These are phyloP conservation scores for Coilia nasus DNA, from an alignment of 2,797 vertebrate genomes.

Conservation along the genomic window DNA sequence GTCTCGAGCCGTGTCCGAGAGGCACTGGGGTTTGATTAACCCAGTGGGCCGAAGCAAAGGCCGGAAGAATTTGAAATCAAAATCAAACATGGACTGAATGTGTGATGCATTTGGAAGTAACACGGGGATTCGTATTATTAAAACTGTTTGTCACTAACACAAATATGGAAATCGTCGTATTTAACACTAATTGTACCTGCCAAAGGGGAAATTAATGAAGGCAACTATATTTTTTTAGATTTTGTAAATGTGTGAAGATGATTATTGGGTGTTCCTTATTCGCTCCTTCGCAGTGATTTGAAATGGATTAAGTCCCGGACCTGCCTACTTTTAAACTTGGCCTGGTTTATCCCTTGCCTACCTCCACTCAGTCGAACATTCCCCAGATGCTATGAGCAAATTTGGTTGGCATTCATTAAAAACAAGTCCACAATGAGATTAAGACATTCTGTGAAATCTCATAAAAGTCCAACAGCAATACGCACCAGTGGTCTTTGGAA, in stretches of 20 bases:
- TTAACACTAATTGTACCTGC: neutral
- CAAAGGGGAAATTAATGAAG: neutral
- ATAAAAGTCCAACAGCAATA: constrained; percentile 75
- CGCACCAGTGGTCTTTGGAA: constrained; percentile 77
- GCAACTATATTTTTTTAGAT: neutral
- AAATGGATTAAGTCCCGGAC: neutral
- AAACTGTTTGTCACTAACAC: neutral
- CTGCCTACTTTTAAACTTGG: neutral
- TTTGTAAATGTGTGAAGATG: neutral
- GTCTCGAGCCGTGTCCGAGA: constrained; percentile 58
- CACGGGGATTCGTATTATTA: neutral
- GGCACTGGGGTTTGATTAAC: constrained; percentile 54
- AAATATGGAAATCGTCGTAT: neutral
- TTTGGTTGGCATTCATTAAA: constrained; percentile 86
- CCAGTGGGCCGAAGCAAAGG: constrained; percentile 62
- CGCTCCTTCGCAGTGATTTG: neutral
- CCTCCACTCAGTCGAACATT: constrained; percentile 68
- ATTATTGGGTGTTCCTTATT: neutral
- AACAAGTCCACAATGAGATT: constrained; percentile 88
- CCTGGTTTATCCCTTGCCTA: neutral
- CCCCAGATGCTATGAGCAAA: constrained; percentile 86
- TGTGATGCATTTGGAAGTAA: constrained; percentile 53
- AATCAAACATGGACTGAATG: constrained; percentile 68
- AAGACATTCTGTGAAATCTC: constrained; percentile 82
- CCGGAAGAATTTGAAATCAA: constrained; percentile 71